Percentiles rank a stretch among this genome's conserved stretches.
Evolutionary conservation across 2,797 vertebrate genomes (phyloP).

Genomic region (Dallia pectoralis): DNA sequence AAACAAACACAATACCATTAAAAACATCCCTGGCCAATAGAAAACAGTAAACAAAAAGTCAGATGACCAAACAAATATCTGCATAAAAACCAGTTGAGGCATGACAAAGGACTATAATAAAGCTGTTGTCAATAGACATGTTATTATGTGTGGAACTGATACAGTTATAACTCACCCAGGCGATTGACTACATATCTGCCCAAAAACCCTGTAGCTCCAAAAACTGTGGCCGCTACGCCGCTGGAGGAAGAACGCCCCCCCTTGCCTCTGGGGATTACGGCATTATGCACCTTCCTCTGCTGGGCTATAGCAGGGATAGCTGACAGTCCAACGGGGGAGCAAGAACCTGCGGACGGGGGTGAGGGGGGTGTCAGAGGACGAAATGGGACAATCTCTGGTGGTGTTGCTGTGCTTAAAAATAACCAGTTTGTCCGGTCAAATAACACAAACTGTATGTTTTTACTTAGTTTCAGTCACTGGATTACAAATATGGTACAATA

Average conservation of each 20-base stretch:
- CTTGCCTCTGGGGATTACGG: constrained; percentile 83
- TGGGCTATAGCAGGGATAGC: constrained; percentile 62
- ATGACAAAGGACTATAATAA: neutral
- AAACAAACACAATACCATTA: constrained; percentile 33
- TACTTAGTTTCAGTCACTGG: neutral
- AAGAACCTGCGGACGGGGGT: constrained; percentile 62
- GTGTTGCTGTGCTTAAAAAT: too few species aligned
- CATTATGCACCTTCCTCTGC: constrained; percentile 83
- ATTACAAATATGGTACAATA: neutral
- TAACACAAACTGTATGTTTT: neutral
- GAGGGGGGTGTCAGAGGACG: neutral
- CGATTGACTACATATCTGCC: constrained; percentile 90
- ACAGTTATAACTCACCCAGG: constrained; percentile 78
- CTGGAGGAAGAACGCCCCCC: constrained; percentile 92
- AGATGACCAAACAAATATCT: neutral
- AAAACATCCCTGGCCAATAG: neutral
- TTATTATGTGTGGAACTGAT: neutral
- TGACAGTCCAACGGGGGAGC: constrained; percentile 60
- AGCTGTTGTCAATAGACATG: neutral
- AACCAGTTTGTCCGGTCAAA: neutral
- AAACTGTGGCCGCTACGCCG: constrained; percentile 91
- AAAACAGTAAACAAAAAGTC: neutral
- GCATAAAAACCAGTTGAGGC: neutral
- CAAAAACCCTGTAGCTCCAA: constrained; percentile 93
- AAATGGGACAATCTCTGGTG: too few species aligned